Conservation (phyloP, 1,140 invertebrate genomes). For the Geopemphigus sp. region DNA sequence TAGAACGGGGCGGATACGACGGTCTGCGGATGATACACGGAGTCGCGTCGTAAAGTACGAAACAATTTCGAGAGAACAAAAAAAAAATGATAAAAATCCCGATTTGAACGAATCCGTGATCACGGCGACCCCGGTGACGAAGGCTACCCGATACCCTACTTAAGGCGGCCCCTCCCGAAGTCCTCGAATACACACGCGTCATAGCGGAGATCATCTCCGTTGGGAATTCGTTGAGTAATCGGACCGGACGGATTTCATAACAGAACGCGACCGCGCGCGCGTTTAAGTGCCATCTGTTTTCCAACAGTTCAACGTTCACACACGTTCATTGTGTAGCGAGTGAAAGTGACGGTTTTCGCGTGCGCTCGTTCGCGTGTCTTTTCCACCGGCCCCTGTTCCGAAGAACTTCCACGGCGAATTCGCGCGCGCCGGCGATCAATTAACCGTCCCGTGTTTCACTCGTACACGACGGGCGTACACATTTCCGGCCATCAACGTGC, state of each 20-base stretch:
- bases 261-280: neutral
- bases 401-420: too few species aligned
- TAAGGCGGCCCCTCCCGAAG: too few species aligned
- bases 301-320: neutral
- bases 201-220: conserved; percentile 12
- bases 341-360: conserved; percentile 42
- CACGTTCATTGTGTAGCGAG: conserved; percentile 13
- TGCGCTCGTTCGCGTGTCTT: neutral
- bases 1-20: neutral
- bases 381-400: too few species aligned
- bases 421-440: too few species aligned
- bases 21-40: neutral
- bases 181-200: too few species aligned
- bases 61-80: neutral
- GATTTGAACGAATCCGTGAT: neutral
- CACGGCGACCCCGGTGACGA: neutral
- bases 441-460: too few species aligned
- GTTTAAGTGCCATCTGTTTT: conserved; percentile 26
- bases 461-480: too few species aligned
- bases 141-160: neutral
- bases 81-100: too few species aligned
- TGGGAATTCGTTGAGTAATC: conserved; percentile 36
- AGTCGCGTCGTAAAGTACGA: neutral
- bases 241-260: neutral
- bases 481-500: too few species aligned